Percentiles rank a stretch among this genome's conserved stretches.
These are phyloP conservation scores for Sarcophaga bullata DNA, from an alignment of 1,140 invertebrate genomes.

Conservation along the genomic window DNA sequence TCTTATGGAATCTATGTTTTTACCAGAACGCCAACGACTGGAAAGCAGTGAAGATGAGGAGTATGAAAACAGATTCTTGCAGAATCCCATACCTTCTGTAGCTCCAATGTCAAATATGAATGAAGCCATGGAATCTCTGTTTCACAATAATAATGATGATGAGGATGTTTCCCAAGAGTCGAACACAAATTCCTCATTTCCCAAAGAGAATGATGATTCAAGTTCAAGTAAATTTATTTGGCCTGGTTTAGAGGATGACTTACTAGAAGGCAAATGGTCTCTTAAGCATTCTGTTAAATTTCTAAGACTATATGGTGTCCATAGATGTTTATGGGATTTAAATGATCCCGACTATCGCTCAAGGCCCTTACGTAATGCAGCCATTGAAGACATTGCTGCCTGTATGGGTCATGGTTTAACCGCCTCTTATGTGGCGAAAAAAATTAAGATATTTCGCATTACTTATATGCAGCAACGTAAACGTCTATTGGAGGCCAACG, in stretches of 20 bases:
- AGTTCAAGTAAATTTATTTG: conserved; percentile 32
- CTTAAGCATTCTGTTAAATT: conserved; percentile 46
- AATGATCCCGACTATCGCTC: conserved; percentile 42
- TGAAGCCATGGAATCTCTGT: conserved; percentile 15
- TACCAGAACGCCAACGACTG: background rate
- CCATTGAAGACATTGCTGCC: conserved; percentile 45
- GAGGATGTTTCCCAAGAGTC: conserved; percentile 6
- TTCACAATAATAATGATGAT: background rate
- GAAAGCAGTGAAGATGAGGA: background rate
- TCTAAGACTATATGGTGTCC: conserved; percentile 44
- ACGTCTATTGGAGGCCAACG: conserved; percentile 39
- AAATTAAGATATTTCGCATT: conserved; percentile 47
- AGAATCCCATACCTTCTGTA: conserved; percentile 36
- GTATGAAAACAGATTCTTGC: conserved; percentile 22
- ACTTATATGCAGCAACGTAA: conserved; percentile 47
- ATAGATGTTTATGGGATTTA: conserved; percentile 43
- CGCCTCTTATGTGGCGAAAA: conserved; percentile 44
- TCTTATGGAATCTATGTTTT: background rate
- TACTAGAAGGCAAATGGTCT: conserved; percentile 44
- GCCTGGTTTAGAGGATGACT: conserved; percentile 41
- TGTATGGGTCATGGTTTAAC: conserved; percentile 44
- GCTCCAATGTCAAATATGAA: conserved; percentile 16
- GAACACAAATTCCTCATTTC: background rate
- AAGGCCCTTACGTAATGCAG: conserved; percentile 40
- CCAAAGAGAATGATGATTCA: background rate